phyloP scores from a whole-genome alignment of 2,797 vertebrate genomes.

The Huso huso region DNA sequence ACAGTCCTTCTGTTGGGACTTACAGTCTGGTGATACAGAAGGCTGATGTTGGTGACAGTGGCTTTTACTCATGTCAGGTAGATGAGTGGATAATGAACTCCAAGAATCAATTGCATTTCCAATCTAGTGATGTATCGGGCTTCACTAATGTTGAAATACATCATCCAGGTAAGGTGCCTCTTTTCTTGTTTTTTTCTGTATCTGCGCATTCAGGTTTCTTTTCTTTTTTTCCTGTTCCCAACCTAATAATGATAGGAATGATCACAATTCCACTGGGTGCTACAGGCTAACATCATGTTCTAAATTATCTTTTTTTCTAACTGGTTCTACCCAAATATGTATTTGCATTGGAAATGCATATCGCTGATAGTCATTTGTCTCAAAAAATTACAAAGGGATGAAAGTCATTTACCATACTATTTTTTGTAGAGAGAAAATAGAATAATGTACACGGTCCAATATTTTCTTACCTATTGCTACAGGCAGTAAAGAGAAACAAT shows the following conservation, averaged over 20 bases:
- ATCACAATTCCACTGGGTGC: too few relatives aligned
- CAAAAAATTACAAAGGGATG: too few relatives aligned
- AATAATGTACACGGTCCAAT: too few relatives aligned
- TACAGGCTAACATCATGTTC: too few relatives aligned
- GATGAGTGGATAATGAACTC: slow-evolving; percentile 36
- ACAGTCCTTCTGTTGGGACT: slow-evolving; percentile 28
- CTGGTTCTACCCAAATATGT: too few relatives aligned
- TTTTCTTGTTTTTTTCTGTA: not conserved
- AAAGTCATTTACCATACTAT: too few relatives aligned
- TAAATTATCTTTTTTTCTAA: too few relatives aligned
- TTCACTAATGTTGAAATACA: slow-evolving; percentile 24
- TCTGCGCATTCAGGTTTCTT: not conserved
- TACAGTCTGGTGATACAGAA: slow-evolving; percentile 32
- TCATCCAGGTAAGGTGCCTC: slow-evolving; percentile 28
- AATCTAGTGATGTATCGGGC: slow-evolving; percentile 20
- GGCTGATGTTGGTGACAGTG: slow-evolving; percentile 30
- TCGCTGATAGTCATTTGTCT: too few relatives aligned
- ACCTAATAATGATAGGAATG: not conserved
- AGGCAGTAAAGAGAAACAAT: too few relatives aligned
- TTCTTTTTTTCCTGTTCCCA: not conserved
- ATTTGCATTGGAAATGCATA: too few relatives aligned
- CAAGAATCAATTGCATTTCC: slow-evolving; percentile 32
- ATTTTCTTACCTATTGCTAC: too few relatives aligned
- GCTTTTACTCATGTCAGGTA: slow-evolving; percentile 36
- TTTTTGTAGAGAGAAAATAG: too few relatives aligned